Conservation (phyloP, 2,888 invertebrate species). For the Hyppa rectilinea region DNA sequence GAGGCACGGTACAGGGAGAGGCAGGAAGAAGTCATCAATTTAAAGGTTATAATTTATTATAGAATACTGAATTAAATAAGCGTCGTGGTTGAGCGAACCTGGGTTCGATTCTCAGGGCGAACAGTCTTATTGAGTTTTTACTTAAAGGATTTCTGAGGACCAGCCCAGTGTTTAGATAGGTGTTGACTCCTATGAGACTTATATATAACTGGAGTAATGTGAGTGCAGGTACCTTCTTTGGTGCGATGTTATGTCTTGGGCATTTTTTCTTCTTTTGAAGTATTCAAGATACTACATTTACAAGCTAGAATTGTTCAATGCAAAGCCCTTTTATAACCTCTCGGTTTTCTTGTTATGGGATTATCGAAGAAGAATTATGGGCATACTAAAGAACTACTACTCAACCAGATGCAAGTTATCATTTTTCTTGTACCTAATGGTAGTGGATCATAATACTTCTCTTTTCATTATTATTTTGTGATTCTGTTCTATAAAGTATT, state of each 20-base stretch:
- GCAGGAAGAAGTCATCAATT: conserved; percentile 94
- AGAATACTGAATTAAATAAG: neutral
- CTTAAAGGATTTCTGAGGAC: neutral
- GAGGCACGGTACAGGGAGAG: conserved; percentile 94
- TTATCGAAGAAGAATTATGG: neutral
- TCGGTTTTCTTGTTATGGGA: no score
- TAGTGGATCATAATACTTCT: neutral
- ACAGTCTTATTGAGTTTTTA: neutral
- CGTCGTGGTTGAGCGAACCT: neutral
- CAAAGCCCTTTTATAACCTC: neutral
- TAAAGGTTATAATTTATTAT: conserved; percentile 75
- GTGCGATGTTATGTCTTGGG: neutral
- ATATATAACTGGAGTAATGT: neutral
- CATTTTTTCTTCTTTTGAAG: neutral
- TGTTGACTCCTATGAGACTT: neutral
- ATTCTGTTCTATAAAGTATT: neutral
- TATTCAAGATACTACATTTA: neutral
- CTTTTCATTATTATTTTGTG: neutral
- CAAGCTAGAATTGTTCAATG: neutral
- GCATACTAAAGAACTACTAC: neutral
- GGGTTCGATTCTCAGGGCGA: neutral
- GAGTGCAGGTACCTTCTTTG: neutral
- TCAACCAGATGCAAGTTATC: neutral
- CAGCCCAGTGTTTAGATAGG: neutral
- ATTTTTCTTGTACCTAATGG: neutral